A percentile compares a stretch with the other conserved stretches of the same genome.
Conservation (phyloP, 2,797 vertebrate species). For the Rhadinocentrus ornatus region DNA sequence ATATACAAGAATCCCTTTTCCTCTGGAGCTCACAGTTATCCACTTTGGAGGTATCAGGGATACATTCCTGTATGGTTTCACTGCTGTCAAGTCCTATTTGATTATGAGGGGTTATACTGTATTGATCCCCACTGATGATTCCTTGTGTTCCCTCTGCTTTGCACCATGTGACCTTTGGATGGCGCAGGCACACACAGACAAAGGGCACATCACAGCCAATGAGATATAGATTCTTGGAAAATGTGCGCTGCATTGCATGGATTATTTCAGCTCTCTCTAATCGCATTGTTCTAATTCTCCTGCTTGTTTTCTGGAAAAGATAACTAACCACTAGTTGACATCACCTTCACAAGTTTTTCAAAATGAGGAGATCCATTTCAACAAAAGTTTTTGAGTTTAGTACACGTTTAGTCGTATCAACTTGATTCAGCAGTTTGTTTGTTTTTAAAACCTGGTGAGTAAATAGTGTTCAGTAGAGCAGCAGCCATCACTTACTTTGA, state of each 20-base stretch:
- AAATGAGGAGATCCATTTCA: slow-evolving; percentile 50
- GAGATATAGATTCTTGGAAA: slow-evolving; percentile 76
- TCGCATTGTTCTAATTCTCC: slow-evolving; percentile 26
- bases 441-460: slow-evolving; percentile 37
- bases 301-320: slow-evolving; percentile 44
- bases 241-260: slow-evolving; percentile 50
- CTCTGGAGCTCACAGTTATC: slow-evolving; percentile 19
- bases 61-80: slow-evolving; percentile 28
- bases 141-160: slow-evolving; percentile 55
- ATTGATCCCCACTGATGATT: slow-evolving; percentile 72
- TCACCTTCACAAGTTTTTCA: slow-evolving; percentile 62
- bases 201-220: slow-evolving; percentile 76
- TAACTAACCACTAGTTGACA: slow-evolving; percentile 45
- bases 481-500: slow-evolving; percentile 35
- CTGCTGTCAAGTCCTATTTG: slow-evolving; percentile 29
- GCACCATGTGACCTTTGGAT: slow-evolving; percentile 70
- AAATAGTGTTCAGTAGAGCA: slow-evolving; percentile 34
- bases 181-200: slow-evolving; percentile 50
- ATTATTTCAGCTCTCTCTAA: slow-evolving; percentile 44
- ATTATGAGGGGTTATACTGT: slow-evolving; percentile 44
- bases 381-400: slow-evolving; percentile 44
- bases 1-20: slow-evolving; percentile 2
- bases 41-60: slow-evolving; percentile 3
- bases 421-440: slow-evolving; percentile 38
- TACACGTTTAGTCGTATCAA: neutral